Evolutionary conservation across 2,888 invertebrate genomes (phyloP).

Genomic region (Sphaerophoria rueppellii): DNA sequence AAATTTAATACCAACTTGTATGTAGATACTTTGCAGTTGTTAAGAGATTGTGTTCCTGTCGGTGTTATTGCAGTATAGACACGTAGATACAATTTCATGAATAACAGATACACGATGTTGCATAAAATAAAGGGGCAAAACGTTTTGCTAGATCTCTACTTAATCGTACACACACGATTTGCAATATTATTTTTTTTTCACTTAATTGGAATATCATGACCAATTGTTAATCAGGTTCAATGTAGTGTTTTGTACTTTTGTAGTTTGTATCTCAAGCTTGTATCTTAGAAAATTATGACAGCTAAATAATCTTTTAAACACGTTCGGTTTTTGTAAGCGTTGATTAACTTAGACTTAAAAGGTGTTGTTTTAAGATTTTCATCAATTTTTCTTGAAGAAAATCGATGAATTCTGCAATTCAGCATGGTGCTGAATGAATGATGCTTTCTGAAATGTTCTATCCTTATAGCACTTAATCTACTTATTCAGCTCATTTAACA

Average conservation of each 20-base stretch:
- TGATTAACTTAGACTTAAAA: background rate
- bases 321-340: background rate
- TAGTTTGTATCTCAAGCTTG: constrained; percentile 9
- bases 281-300: constrained; percentile 32
- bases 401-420: background rate
- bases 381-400: background rate
- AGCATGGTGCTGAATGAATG: too few relatives aligned
- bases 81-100: constrained; percentile 41
- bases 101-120: constrained; percentile 37
- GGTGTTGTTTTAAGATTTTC: background rate
- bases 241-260: constrained; percentile 49
- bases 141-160: constrained; percentile 48
- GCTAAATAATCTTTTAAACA: constrained; percentile 4
- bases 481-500: too few relatives aligned
- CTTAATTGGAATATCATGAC: constrained; percentile 59
- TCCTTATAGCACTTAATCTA: too few relatives aligned
- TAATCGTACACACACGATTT: constrained; percentile 47
- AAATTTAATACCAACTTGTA: constrained; percentile 24
- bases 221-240: constrained; percentile 52
- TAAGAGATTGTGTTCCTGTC: background rate
- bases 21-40: background rate
- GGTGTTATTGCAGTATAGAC: constrained; percentile 56
- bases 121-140: constrained; percentile 56
- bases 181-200: constrained; percentile 6
- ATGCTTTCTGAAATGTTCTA: too few relatives aligned